Evolutionary conservation across 2,797 vertebrate genomes (phyloP), one percentile per base, ranked within the genome.

Genomic region (Spinibarbus caldwelli): DNA sequence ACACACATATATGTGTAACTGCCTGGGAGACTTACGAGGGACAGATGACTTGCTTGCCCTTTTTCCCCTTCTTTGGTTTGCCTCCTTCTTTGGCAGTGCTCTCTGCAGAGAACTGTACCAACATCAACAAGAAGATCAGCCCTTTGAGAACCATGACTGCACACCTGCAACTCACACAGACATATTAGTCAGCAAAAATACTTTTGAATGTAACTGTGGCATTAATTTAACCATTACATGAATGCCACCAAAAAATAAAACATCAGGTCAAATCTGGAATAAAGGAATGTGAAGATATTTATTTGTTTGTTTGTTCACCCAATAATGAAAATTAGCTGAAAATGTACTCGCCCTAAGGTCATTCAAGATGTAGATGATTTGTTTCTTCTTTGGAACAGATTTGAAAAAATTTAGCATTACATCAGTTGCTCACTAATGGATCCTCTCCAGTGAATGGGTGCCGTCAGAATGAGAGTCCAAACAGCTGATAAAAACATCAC

Each of bases 41-140:
- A 90, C 98, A 99, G 64, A 97, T 93, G 86, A 98, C 97, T 45
- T 97, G 96, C 91, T 97, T 97, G 94, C 97, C 97, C 93, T 98
- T 98, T 86, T 98, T 99, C 68, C 96, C 97, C 90, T 98, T 98
- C 93, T 97, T 97, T 83, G 96, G 95, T 84, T 97, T 96, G 91
- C 97, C 97, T 90, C 92, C 93, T 19, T 97, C 96, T 93, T n/a
- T n/a, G n/a, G n/a, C n/a, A n/a, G n/a, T n/a, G n/a, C n/a, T n/a
- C n/a, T 96, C 94, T 90, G 94, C 88, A 83, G 95, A 96, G 38
- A 95, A 91, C 78, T 95, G 95, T 85, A 97, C 92, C 9, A 94
- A 90, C 87, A 96, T 12, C 79, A 97, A 90, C 85, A 96, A 90
- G 83, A 94, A 88, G 90, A 94, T 82, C 0, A 70, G 90, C 86